Evolutionary conservation across 2,113 vertebrate genomes (phyloP), one percentile per base, ranked within the genome.

Genomic region (Pyrgilauda ruficollis): DNA sequence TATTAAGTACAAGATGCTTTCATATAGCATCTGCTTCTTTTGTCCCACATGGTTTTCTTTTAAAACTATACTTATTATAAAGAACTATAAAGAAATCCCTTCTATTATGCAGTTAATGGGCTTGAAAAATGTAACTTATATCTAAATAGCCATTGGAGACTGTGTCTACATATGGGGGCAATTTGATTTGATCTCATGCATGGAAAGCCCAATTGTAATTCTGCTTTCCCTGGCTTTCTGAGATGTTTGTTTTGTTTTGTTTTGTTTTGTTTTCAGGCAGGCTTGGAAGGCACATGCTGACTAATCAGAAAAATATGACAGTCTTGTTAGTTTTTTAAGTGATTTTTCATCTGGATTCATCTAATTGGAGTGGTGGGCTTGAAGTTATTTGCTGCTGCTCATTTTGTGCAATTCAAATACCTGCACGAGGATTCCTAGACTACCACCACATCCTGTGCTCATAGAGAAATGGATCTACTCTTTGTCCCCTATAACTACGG

Each of bases 281-380:
- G 18, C 66, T 91, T 83, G 55, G 53, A 93, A 93, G 55, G 67
- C 87, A 86, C 89, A 67, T 82, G 30, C 68, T 90, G 94, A 89
- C 1, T 1, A 92, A 92, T 89, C 91, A 84, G 89, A 28, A 68
- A 94, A 92, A 94, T 80, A 77, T 59, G 75, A 83, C 91, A 94
- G 55, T 88, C 82, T 77, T 47, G 33, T 44, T 93, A 77, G 78
- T 43, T 85, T 93, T 96, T 66, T 7, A 79, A 88, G 58, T 85
- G 61, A 59, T 87, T 94, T 93, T 91, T 91, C 90, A 73, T 85
- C 94, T 95, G 94, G 58, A 73, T 91, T 82, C 10, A 69, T 94
- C 28, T 95, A 79, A 76, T 85, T 83, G 50, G 74, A 83, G 43
- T 47, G 50, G 39, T 94, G 84, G 81, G 89, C 78, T 94, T 93